Conservation (phyloP, 64 coral and sea anemone species). For the Trachythela sp. region DNA sequence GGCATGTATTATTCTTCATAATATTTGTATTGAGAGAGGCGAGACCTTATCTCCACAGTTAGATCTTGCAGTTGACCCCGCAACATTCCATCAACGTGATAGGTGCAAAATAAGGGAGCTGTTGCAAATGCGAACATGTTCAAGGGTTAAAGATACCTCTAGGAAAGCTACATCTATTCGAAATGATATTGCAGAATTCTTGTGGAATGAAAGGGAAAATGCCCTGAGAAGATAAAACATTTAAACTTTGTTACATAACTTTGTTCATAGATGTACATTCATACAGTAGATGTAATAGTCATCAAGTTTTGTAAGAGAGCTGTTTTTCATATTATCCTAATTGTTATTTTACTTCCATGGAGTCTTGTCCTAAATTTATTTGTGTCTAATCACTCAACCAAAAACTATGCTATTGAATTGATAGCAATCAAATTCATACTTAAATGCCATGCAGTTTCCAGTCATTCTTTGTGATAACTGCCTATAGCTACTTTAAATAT, state of each 20-base stretch:
- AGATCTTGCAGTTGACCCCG: constrained; percentile 39
- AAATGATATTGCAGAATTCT: constrained; percentile 1
- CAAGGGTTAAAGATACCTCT: constrained; percentile 29
- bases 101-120: constrained; percentile 24
- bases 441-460: no score
- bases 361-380: no score
- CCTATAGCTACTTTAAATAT: no score
- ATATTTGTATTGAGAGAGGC: constrained; percentile 21
- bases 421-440: no score
- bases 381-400: no score
- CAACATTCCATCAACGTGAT: neutral
- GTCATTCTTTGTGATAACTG: no score
- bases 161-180: neutral
- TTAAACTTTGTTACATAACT: neutral
- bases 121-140: constrained; percentile 29
- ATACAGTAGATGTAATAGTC: no score
- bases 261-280: neutral
- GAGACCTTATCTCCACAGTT: constrained; percentile 29
- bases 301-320: no score
- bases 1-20: constrained; percentile 45
- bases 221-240: neutral
- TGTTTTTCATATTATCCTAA: no score
- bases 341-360: no score
- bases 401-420: no score
- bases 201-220: constrained; percentile 25